Conservation (phyloP, 2,113 vertebrate genomes). For the Coturnix japonica region DNA sequence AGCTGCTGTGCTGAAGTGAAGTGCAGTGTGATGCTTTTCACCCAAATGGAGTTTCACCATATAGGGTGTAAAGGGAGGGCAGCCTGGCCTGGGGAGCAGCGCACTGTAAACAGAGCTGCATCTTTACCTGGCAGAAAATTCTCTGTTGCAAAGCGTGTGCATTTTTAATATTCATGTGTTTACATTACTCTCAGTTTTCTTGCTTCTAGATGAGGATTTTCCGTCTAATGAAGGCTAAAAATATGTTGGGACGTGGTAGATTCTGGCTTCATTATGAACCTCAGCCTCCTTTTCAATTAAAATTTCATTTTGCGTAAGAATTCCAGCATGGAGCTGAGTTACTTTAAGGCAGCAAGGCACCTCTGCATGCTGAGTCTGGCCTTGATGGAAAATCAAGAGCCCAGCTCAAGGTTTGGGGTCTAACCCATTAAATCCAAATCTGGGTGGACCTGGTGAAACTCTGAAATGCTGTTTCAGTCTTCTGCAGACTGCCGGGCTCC, state of each 20-base stretch:
- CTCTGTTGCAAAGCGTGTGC: background rate
- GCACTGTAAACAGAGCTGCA: background rate
- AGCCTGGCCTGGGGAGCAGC: background rate
- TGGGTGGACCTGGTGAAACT: background rate
- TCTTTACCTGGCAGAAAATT: background rate
- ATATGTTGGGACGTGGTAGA: rapidly evolving
- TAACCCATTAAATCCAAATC: background rate
- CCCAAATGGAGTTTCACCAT: constrained; percentile 38
- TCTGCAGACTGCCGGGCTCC: too few species aligned
- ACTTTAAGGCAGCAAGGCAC: background rate
- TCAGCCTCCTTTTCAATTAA: background rate
- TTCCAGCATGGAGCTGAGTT: background rate
- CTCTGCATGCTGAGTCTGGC: background rate
- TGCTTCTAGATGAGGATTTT: background rate
- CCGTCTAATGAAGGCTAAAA: background rate
- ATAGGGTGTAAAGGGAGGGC: background rate
- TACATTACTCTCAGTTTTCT: background rate
- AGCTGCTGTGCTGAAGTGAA: constrained; percentile 28
- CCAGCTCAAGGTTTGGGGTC: background rate
- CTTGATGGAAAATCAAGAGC: background rate
- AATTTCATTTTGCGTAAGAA: background rate
- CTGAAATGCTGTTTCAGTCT: background rate
- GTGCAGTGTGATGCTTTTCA: constrained; percentile 39
- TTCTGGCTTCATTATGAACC: background rate
- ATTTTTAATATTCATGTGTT: constrained; percentile 53